Percentiles rank a stretch among this genome's conserved stretches.
These are phyloP conservation scores for Drosophila sp. DNA, from an alignment of 1,140 invertebrate genomes.

Conservation along the genomic window DNA sequence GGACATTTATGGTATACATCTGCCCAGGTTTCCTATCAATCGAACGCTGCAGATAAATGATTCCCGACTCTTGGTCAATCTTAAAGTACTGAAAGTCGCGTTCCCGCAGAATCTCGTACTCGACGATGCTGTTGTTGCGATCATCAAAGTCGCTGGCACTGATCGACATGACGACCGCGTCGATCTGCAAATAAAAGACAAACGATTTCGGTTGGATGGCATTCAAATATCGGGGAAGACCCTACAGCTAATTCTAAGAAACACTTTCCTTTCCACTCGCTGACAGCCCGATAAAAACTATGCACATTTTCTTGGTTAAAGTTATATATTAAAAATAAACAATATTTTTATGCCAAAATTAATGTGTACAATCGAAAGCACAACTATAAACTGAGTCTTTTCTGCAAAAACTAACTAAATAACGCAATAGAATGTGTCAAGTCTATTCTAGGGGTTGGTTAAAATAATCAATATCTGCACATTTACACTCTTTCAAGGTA, in stretches of 20 bases:
- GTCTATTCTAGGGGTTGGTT: slow-evolving; percentile 1
- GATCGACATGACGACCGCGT: slow-evolving; percentile 92
- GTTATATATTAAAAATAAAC: neutral
- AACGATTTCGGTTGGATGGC: slow-evolving; percentile 35
- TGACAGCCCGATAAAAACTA: neutral
- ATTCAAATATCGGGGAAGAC: slow-evolving; percentile 5
- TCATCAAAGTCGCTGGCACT: slow-evolving; percentile 95
- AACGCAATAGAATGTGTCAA: neutral
- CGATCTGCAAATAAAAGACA: slow-evolving; percentile 70
- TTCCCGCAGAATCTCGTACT: slow-evolving; percentile 87
- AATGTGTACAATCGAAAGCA: neutral
- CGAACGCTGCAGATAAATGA: slow-evolving; percentile 90
- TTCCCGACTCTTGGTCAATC: slow-evolving; percentile 91
- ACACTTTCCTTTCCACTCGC: neutral
- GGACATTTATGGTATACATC: slow-evolving; percentile 90
- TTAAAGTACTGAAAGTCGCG: slow-evolving; percentile 90
- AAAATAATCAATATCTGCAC: slow-evolving; percentile 11
- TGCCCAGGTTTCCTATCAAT: slow-evolving; percentile 87
- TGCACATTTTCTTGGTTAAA: neutral
- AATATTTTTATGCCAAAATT: neutral
- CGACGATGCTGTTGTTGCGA: slow-evolving; percentile 92
- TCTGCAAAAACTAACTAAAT: slow-evolving; percentile 11
- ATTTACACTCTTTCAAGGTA: slow-evolving; percentile 5
- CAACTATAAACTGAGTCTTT: slow-evolving; percentile 2
- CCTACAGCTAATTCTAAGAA: neutral